These are phyloP conservation scores for Procavia capensis DNA, from an alignment of 2,113 vertebrate species.

Conservation along the genomic window DNA sequence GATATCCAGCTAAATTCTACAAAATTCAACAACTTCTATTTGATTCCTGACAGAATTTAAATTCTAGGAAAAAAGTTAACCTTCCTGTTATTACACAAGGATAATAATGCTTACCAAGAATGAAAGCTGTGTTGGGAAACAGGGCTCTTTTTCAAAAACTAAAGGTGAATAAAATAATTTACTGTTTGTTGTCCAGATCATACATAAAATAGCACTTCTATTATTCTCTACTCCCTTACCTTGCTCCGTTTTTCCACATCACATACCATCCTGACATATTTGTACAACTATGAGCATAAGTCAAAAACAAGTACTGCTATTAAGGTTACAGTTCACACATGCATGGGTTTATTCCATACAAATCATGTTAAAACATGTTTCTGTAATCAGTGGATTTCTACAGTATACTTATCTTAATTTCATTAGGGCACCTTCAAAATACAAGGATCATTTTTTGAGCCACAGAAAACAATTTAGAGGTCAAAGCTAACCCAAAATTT, in stretches of 20 bases:
- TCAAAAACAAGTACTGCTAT: too few relatives aligned
- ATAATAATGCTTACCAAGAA: neutral
- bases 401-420: too few relatives aligned
- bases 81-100: neutral
- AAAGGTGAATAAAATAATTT: neutral
- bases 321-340: too few relatives aligned
- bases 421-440: too few relatives aligned
- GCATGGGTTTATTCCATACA: too few relatives aligned
- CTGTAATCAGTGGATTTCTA: too few relatives aligned
- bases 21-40: neutral
- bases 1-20: neutral
- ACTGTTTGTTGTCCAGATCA: neutral
- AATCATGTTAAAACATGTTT: too few relatives aligned
- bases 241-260: neutral
- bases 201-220: neutral
- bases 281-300: neutral
- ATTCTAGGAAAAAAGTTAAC: neutral
- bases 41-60: constrained; percentile 18
- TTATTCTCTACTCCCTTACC: neutral
- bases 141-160: neutral
- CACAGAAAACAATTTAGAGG: too few relatives aligned
- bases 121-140: neutral
- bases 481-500: too few relatives aligned
- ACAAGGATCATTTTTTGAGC: too few relatives aligned
- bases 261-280: neutral